These are phyloP conservation scores for Zosterops hypoxanthus DNA, from an alignment of 2,113 vertebrate species.

Conservation along the genomic window DNA sequence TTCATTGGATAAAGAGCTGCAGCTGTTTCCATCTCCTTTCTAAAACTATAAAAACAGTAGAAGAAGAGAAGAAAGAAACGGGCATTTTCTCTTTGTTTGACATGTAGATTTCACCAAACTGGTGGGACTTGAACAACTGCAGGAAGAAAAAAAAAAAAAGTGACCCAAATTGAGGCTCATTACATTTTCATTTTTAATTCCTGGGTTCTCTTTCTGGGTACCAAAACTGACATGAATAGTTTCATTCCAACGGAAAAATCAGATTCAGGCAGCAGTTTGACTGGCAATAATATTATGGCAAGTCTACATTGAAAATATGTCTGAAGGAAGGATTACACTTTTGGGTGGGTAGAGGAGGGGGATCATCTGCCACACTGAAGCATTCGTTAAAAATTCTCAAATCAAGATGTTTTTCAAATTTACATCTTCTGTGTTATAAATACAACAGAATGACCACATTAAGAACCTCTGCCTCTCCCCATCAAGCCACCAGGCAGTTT, in stretches of 20 bases:
- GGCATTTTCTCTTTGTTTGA: background rate
- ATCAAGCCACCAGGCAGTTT: background rate
- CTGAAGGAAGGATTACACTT: background rate
- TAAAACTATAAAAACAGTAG: background rate
- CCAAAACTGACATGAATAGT: background rate
- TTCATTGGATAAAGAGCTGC: background rate
- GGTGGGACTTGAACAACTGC: background rate
- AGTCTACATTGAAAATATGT: background rate
- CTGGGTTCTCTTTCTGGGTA: background rate
- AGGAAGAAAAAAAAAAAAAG: background rate
- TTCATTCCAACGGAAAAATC: background rate
- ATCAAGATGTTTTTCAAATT: background rate
- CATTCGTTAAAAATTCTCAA: background rate
- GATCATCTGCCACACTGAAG: background rate
- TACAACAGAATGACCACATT: background rate
- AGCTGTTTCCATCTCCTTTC: background rate
- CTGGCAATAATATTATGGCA: background rate
- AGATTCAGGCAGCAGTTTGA: background rate
- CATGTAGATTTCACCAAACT: background rate
- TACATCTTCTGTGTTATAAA: background rate
- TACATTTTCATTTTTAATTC: background rate
- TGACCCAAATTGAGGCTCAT: background rate
- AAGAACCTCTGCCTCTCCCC: background rate
- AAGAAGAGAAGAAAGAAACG: background rate
- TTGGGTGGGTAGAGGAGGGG: fast-evolving